Base-by-base conservation (phyloP, 2,888 invertebrate species). In the Aphodius sticticus region DNA sequence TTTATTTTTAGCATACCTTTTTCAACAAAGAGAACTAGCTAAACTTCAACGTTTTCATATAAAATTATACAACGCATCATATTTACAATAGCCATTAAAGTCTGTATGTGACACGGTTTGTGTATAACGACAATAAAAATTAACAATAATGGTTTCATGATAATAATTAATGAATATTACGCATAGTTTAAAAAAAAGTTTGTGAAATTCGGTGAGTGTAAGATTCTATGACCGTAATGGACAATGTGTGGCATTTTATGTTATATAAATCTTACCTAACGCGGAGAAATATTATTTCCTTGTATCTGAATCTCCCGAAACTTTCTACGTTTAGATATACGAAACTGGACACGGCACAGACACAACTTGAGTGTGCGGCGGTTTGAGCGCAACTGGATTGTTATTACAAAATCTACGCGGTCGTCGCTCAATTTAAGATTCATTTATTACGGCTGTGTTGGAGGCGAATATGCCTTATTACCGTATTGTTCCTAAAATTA, bases 1-100 rank as follows among this genome's bases (percentile, higher is more conserved):
- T 53, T 53, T 53, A 53, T 53, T 53, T 53, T 53, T 53, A 53
- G 53, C 53, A 53, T 53, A 53, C 53, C 53, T 53, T 53, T 53
- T 53, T 53, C 9, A 53, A 53, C 12, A 26, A 26, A 26, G 26
- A 26, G 26, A 26, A 26, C n/a, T n/a, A n/a, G n/a, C n/a, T n/a
- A n/a, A n/a, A n/a, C 26, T 26, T 26, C 26, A 26, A 26, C 26
- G 26, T 53, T 53, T 53, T 53, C 53, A 12, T 53, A 53, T 53
- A 53, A 53, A 53, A 53, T 53, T 53, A 53, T 53, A 1, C 53
- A 53, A 53, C 53, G 53, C 53, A 53, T 53, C 12, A 53, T 53
- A 53, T 53, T 53, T 53, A 53, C 53, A 53, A 53, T 53, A 26
- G 26, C 26, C 26, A 26, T 26, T 26, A 26, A 26, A 26, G 3